Conservation (phyloP, 2,113 vertebrate genomes). For the Hippopotamus amphibius region DNA sequence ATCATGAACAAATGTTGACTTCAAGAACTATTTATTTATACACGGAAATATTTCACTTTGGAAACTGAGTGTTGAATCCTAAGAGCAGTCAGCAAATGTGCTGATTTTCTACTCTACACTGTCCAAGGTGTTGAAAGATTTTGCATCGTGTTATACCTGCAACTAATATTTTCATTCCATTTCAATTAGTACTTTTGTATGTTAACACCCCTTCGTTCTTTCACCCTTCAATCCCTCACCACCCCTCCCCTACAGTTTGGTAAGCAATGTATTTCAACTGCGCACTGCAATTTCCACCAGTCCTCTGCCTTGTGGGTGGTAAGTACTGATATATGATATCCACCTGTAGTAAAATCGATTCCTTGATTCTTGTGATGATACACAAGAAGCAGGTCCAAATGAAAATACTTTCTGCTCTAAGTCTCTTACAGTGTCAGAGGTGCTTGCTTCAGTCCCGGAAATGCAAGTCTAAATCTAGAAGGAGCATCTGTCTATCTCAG, state of each 20-base stretch:
- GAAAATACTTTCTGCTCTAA: neutral
- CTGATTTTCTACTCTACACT: neutral
- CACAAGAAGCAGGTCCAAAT: neutral
- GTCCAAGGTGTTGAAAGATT: neutral
- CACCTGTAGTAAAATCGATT: neutral
- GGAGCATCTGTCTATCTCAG: accelerated
- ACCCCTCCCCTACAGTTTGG: neutral
- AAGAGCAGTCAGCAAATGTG: neutral
- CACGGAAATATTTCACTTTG: neutral
- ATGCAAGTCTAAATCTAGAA: neutral
- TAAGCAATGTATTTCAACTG: neutral
- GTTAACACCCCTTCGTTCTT: neutral
- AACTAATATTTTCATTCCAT: neutral
- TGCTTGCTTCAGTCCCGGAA: neutral
- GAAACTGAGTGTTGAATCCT: neutral
- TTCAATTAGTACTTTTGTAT: neutral
- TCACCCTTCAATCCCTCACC: too few species aligned
- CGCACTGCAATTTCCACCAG: neutral
- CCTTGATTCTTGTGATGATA: neutral
- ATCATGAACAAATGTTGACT: neutral
- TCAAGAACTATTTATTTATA: neutral
- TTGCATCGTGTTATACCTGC: neutral
- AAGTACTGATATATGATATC: neutral
- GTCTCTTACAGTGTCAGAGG: neutral
- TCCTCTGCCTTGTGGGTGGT: too few species aligned